Conservation (phyloP, 1,140 invertebrate genomes). For the Hyles euphorbiae region DNA sequence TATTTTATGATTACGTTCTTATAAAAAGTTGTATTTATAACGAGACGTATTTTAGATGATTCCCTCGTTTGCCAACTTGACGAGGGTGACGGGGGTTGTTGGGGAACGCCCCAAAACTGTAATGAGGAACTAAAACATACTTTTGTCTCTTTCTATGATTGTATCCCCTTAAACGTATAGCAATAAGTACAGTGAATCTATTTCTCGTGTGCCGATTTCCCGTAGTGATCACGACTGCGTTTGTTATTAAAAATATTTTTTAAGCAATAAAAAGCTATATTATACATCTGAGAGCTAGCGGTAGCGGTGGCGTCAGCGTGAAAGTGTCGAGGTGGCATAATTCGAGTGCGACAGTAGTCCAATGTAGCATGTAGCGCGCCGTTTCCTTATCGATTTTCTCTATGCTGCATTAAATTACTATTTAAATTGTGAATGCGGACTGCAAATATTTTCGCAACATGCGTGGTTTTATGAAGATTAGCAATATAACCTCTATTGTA, state of each 20-base stretch:
- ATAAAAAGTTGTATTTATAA: no score
- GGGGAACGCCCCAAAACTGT: conserved; percentile 45
- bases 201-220: conserved; percentile 35
- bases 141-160: conserved; percentile 46
- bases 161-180: conserved; percentile 29
- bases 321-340: conserved; percentile 34
- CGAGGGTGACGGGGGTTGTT: conserved; percentile 20
- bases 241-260: conserved; percentile 30
- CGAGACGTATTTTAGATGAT: neutral
- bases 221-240: conserved; percentile 28
- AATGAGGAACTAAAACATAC: conserved; percentile 27
- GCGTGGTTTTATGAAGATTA: conserved; percentile 30
- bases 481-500: conserved; percentile 21
- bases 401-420: conserved; percentile 70
- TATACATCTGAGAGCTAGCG: conserved; percentile 13
- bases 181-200: conserved; percentile 36
- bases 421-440: conserved; percentile 64
- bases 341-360: conserved; percentile 37
- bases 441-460: conserved; percentile 54
- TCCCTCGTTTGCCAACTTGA: neutral
- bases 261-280: conserved; percentile 19
- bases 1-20: no score
- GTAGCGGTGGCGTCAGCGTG: conserved; percentile 13
- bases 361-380: conserved; percentile 58
- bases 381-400: conserved; percentile 72